These are phyloP conservation scores for Strix aluco DNA, from an alignment of 2,113 vertebrate genomes.

Conservation along the genomic window DNA sequence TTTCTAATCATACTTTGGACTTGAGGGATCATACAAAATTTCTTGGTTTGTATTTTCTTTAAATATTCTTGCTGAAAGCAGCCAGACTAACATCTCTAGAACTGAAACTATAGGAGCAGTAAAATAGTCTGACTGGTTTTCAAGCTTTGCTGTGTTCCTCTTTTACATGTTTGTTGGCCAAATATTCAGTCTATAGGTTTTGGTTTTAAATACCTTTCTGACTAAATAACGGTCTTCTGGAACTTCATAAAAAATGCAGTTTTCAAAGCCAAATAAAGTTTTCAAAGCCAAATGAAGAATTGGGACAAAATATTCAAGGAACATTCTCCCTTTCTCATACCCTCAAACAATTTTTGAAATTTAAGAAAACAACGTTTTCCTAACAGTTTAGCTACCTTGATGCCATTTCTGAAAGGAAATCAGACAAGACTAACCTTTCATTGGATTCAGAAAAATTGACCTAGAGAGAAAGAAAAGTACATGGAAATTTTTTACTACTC, in stretches of 20 bases:
- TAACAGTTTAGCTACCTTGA: background rate
- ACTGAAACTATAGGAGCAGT: background rate
- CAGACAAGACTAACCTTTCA: background rate
- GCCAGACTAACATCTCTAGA: background rate
- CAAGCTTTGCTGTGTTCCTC: background rate
- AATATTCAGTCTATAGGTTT: background rate
- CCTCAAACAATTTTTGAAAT: background rate
- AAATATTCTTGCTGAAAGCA: background rate
- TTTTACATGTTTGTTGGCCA: background rate
- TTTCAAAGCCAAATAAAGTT: background rate
- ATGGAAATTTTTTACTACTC: background rate
- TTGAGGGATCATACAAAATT: background rate
- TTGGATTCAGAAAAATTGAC: background rate
- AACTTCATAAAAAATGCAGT: rapidly evolving
- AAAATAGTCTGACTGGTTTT: background rate
- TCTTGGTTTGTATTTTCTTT: background rate
- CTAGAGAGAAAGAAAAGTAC: background rate
- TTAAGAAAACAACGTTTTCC: background rate
- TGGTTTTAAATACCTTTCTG: background rate
- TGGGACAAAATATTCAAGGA: background rate
- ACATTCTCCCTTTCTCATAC: rapidly evolving
- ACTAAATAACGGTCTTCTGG: background rate
- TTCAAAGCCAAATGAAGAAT: background rate
- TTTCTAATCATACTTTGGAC: background rate
- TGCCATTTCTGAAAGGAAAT: background rate